Evolutionary conservation across 2,113 vertebrate species (phyloP).

Genomic region (Thamnaconus septentrionalis): DNA sequence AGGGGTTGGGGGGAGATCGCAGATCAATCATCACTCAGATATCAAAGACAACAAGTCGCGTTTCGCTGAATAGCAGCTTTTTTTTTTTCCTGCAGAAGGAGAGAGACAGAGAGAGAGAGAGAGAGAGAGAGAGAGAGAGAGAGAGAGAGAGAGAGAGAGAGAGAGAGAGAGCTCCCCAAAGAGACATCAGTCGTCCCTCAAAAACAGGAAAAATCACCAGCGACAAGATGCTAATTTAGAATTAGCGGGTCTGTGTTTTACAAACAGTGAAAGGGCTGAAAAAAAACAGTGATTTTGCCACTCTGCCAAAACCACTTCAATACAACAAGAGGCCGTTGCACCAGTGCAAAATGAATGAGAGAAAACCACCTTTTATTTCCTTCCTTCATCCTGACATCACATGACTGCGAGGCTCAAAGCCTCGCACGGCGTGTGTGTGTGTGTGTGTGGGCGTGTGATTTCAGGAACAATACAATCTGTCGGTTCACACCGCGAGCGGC

Average conservation of each 20-base stretch:
- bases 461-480: conserved; percentile 25
- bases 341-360: too few relatives aligned
- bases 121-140: not conserved
- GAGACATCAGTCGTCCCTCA: not conserved
- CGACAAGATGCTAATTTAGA: too few relatives aligned
- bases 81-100: not conserved
- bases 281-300: too few relatives aligned
- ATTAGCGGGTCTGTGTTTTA: too few relatives aligned
- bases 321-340: too few relatives aligned
- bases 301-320: too few relatives aligned
- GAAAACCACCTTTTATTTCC: not conserved
- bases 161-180: not conserved
- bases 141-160: not conserved
- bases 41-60: conserved; percentile 31
- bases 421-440: not conserved
- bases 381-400: conserved; percentile 7
- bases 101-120: not conserved
- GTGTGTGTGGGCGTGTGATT: conserved; percentile 9
- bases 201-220: too few relatives aligned
- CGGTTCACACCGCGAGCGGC: conserved; percentile 17
- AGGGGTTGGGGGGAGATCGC: conserved; percentile 4
- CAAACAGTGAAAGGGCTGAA: too few relatives aligned
- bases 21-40: conserved; percentile 38
- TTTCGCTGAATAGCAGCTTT: not conserved
- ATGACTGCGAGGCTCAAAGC: conserved; percentile 2